These are phyloP conservation scores for Carapus acus DNA, from an alignment of 2,797 vertebrate genomes.

Conservation along the genomic window DNA sequence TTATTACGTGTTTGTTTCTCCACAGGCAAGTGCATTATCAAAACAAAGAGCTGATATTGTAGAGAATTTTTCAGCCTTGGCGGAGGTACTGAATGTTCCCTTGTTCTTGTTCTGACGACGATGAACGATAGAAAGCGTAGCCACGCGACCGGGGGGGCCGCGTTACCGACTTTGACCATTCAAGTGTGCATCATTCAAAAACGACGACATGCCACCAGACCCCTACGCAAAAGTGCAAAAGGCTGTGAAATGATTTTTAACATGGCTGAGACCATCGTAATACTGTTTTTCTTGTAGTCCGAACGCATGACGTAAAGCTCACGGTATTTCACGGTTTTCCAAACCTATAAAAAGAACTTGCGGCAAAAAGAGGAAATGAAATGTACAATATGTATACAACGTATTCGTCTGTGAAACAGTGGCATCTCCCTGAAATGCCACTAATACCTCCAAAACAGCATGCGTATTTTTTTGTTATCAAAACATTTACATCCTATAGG, in stretches of 20 bases:
- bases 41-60: no score
- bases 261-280: constrained; percentile 19
- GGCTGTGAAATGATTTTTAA: constrained; percentile 52
- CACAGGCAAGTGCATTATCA: neutral
- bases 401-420: constrained; percentile 65
- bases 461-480: constrained; percentile 84
- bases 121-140: constrained; percentile 15
- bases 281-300: constrained; percentile 55
- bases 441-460: constrained; percentile 75
- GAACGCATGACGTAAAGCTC: constrained; percentile 60
- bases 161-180: constrained; percentile 4
- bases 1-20: neutral
- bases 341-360: constrained; percentile 65
- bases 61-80: neutral
- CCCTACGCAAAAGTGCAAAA: constrained; percentile 62
- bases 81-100: neutral
- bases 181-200: constrained; percentile 37
- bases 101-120: neutral
- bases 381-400: constrained; percentile 64
- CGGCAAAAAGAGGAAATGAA: constrained; percentile 56
- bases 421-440: constrained; percentile 60
- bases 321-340: constrained; percentile 69
- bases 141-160: constrained; percentile 6
- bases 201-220: constrained; percentile 43
- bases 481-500: constrained; percentile 79